These are phyloP conservation scores for Mohoua ochrocephala DNA, from an alignment of 2,113 vertebrate genomes.

Conservation along the genomic window DNA sequence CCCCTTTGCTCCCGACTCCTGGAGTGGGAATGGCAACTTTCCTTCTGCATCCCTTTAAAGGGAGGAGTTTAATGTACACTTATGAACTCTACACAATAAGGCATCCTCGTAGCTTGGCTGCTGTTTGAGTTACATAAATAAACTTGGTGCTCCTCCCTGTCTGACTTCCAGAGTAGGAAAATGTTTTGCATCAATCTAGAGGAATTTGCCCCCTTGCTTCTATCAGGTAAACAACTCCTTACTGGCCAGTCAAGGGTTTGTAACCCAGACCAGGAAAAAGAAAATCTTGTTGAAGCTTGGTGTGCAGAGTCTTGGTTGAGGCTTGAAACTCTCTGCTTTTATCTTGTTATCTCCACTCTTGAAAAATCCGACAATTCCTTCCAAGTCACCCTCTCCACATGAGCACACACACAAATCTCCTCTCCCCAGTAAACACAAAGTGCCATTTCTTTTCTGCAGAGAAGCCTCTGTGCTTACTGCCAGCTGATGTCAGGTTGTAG, in stretches of 20 bases:
- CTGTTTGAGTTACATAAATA: conserved; percentile 54
- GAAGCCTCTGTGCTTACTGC: not conserved
- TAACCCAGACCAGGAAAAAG: not conserved
- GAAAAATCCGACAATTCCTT: not conserved
- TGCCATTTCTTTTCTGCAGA: not conserved
- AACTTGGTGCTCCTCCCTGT: conserved; percentile 18
- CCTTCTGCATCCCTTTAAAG: not conserved
- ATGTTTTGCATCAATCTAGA: conserved; percentile 6
- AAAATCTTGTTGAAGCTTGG: not conserved
- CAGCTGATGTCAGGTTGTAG: not conserved
- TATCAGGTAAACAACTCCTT: conserved; percentile 55
- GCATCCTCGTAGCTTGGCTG: not conserved
- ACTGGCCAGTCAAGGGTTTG: not conserved
- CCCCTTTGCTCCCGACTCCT: not conserved
- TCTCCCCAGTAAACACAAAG: not conserved
- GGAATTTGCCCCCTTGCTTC: conserved; percentile 65
- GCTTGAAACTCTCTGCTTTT: not conserved
- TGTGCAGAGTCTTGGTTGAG: not conserved
- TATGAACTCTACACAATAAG: not conserved
- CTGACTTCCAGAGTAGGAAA: conserved; percentile 24
- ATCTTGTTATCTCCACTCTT: not conserved
- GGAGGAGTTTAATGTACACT: conserved; percentile 15
- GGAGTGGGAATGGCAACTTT: not conserved
- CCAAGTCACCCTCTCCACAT: not conserved
- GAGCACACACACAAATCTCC: not conserved